Evolutionary conservation across 2,888 invertebrate genomes (phyloP).

Genomic region (Ariolimax columbianus): DNA sequence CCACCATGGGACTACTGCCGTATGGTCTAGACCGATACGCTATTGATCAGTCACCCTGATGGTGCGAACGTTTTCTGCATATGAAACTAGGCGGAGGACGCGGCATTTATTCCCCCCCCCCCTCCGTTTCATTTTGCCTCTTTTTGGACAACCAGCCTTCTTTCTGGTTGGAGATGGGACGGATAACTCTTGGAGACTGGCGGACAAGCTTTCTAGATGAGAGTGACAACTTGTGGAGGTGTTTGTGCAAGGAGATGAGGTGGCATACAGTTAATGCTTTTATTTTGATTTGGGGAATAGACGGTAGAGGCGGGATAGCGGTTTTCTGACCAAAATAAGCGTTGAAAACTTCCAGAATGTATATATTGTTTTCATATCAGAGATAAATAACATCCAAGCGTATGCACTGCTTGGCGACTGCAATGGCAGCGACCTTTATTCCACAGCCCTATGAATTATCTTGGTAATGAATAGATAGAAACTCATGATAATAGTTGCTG

Average conservation of each 20-base stretch:
- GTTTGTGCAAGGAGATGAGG: background rate
- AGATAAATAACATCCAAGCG: no score
- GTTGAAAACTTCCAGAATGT: no score
- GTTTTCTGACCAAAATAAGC: no score
- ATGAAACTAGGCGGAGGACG: background rate
- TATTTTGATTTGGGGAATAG: background rate
- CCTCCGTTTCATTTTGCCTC: background rate
- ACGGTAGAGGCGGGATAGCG: no score
- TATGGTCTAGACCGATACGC: conserved; percentile 14
- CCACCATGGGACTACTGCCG: conserved; percentile 17
- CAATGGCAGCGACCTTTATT: no score
- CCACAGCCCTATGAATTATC: no score
- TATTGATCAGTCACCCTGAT: conserved; percentile 27
- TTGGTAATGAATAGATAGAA: no score
- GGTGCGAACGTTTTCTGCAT: conserved; percentile 28
- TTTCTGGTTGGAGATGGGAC: background rate
- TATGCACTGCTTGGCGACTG: no score
- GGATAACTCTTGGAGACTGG: background rate
- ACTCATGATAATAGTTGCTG: no score
- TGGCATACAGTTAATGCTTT: background rate
- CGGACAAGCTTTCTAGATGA: background rate
- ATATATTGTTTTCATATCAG: no score
- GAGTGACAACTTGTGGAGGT: background rate
- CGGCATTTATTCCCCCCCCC: background rate
- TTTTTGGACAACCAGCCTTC: conserved; percentile 1